phyloP scores from a whole-genome alignment of 2,113 vertebrate genomes.

The Gymnogyps californianus region DNA sequence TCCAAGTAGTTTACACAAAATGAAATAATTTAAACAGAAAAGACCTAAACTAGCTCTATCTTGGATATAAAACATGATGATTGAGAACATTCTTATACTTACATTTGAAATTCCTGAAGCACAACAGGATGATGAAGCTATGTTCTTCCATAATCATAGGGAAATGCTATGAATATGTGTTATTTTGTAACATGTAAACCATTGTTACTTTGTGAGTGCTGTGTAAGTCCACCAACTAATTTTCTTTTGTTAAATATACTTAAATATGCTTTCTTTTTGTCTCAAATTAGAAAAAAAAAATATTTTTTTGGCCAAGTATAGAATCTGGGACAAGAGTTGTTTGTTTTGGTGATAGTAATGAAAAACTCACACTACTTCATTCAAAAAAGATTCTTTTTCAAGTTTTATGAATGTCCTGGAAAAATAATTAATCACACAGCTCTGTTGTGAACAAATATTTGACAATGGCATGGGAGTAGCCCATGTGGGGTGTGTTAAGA shows the following conservation, averaged over 20 bases:
- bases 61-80: not conserved
- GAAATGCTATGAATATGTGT: not conserved
- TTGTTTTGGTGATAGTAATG: not conserved
- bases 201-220: not conserved
- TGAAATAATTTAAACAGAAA: not conserved
- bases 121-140: not conserved
- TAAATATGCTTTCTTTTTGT: not conserved
- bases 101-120: not conserved
- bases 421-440: constrained; percentile 26
- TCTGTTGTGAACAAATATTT: constrained; percentile 7
- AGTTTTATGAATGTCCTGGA: not conserved
- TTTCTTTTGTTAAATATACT: not conserved
- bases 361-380: not conserved
- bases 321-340: not conserved
- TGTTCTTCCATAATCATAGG: not conserved
- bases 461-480: constrained; percentile 4
- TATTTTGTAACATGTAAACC: not conserved
- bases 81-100: not conserved
- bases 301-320: not conserved
- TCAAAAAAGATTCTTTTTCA: not conserved
- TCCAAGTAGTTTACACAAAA: not conserved
- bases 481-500: constrained; percentile 21
- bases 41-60: not conserved
- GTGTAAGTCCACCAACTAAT: not conserved
- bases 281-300: not conserved